A percentile compares a stretch with the other conserved stretches of the same genome.
These are phyloP conservation scores for Eutolmus rufibarbis DNA, from an alignment of 2,888 invertebrate species.

Conservation along the genomic window DNA sequence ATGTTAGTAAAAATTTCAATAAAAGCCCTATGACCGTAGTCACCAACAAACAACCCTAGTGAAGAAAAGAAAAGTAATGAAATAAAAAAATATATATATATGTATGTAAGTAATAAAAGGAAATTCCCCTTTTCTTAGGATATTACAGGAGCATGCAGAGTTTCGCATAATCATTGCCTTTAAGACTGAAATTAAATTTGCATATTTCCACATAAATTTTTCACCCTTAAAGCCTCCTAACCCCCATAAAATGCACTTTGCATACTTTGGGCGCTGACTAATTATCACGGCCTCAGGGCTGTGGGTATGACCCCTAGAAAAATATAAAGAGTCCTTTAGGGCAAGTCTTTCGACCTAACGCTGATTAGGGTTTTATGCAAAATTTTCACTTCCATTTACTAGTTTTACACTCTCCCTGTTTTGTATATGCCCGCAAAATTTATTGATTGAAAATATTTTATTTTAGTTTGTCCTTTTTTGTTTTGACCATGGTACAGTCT, in stretches of 20 bases:
- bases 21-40: background rate
- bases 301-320: background rate
- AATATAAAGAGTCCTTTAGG: background rate
- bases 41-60: background rate
- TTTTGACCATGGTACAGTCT: too few species aligned
- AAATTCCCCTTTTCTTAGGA: background rate
- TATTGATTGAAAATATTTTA: background rate
- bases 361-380: background rate
- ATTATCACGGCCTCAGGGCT: background rate
- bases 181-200: conserved; percentile 4
- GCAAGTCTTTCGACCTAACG: background rate
- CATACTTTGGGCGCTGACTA: background rate
- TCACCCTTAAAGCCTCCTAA: background rate
- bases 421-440: background rate
- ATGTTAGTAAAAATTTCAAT: background rate
- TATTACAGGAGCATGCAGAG: background rate
- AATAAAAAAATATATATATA: background rate
- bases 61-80: background rate
- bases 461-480: too few species aligned
- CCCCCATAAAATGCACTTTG: background rate
- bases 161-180: conserved; percentile 7
- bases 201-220: background rate
- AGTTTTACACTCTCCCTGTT: background rate
- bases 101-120: background rate
- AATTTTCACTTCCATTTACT: background rate